Evolutionary conservation across 1,140 invertebrate genomes (phyloP).

Genomic region (Dryas iulia): DNA sequence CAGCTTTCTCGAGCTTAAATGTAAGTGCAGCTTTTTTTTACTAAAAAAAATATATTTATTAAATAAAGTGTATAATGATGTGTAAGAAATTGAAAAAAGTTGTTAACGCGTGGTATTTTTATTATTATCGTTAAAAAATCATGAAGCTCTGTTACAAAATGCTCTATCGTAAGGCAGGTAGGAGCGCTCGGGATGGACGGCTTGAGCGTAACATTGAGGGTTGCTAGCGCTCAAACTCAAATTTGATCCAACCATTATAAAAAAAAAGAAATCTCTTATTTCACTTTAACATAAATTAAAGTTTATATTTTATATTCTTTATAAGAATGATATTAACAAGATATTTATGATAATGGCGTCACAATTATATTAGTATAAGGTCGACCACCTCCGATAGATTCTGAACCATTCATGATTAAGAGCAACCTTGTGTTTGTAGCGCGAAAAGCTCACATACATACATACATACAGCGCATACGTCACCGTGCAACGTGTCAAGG

Average conservation of each 20-base stretch:
- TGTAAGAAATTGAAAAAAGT: background rate
- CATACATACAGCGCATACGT: slow-evolving; percentile 36
- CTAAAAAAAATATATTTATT: background rate
- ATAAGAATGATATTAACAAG: background rate
- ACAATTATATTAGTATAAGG: slow-evolving; percentile 21
- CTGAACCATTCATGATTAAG: slow-evolving; percentile 33
- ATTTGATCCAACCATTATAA: background rate
- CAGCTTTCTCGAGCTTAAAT: slow-evolving; percentile 3
- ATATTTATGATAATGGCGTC: slow-evolving; percentile 5
- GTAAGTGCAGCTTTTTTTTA: background rate
- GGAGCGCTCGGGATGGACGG: slow-evolving; percentile 30
- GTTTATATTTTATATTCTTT: background rate
- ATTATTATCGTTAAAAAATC: background rate
- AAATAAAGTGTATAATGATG: background rate
- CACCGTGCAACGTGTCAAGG: slow-evolving; percentile 67
- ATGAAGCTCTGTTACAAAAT: slow-evolving; percentile 5
- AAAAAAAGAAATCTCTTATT: background rate
- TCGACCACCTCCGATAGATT: slow-evolving; percentile 28
- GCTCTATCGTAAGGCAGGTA: slow-evolving; percentile 27
- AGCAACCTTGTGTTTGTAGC: slow-evolving; percentile 41
- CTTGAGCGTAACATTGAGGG: slow-evolving; percentile 21
- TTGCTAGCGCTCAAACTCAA: slow-evolving; percentile 13
- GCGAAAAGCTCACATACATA: slow-evolving; percentile 48
- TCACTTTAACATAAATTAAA: background rate
- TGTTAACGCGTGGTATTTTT: background rate